Evolutionary conservation across 2,113 vertebrate genomes (phyloP).

Genomic region (Pogonocichla stellata): DNA sequence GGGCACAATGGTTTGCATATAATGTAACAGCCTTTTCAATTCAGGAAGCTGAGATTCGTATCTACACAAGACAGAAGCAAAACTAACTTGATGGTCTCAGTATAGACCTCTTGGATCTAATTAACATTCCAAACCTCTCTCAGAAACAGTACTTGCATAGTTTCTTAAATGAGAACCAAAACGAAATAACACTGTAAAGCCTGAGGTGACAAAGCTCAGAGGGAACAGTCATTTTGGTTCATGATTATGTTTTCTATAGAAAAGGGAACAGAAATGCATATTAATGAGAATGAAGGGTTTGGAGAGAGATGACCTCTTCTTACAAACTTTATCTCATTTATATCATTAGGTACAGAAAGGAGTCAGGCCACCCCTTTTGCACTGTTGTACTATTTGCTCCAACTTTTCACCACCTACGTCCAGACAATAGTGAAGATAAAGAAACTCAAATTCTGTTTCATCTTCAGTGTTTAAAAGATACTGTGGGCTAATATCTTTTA

Average conservation of each 20-base stretch:
- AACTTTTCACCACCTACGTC: background rate
- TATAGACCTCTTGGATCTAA: constrained; percentile 14
- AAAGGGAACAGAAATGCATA: background rate
- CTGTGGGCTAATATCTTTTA: background rate
- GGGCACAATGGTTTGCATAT: background rate
- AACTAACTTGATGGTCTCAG: constrained; percentile 40
- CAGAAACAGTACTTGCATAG: constrained; percentile 30
- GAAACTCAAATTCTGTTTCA: background rate
- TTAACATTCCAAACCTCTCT: constrained; percentile 38
- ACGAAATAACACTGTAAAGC: background rate
- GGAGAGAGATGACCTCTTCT: background rate
- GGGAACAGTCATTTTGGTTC: background rate
- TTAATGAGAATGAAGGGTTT: constrained; percentile 4
- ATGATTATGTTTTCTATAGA: constrained; percentile 2
- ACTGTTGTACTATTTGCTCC: background rate
- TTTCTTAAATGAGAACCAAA: constrained; percentile 38
- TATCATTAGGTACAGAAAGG: background rate
- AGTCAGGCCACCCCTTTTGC: background rate
- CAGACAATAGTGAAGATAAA: background rate
- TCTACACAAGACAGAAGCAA: background rate
- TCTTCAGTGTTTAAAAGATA: background rate
- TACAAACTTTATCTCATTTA: background rate
- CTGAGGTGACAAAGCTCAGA: constrained; percentile 41
- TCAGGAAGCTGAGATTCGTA: constrained; percentile 16
- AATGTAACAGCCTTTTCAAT: background rate